Percentiles rank a stretch among this genome's conserved stretches.
These are phyloP conservation scores for Armadillidium nasatum DNA, from an alignment of 1,140 invertebrate genomes.

Conservation along the genomic window DNA sequence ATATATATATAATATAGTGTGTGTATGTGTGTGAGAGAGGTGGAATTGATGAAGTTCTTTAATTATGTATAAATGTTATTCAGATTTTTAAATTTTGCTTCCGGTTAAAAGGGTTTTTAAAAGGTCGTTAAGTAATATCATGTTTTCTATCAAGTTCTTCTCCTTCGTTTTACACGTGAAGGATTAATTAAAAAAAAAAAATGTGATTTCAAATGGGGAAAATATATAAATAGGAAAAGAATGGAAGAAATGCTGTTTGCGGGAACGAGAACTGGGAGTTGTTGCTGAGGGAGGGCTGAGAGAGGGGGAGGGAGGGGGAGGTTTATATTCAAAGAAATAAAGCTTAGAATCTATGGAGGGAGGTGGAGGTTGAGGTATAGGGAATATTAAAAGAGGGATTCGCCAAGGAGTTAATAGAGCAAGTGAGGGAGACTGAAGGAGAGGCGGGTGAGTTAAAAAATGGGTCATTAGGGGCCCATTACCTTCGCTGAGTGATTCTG, in stretches of 20 bases:
- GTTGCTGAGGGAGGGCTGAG: neutral
- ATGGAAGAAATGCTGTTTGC: neutral
- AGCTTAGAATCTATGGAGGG: neutral
- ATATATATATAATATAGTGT: neutral
- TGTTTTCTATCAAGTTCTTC: no score
- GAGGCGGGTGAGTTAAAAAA: neutral
- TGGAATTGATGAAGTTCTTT: neutral
- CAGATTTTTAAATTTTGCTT: no score
- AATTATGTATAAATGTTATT: no score
- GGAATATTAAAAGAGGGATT: neutral
- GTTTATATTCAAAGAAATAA: no score
- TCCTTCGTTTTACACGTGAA: neutral
- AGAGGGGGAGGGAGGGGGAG: neutral
- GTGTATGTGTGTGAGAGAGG: neutral
- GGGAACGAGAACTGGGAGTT: neutral
- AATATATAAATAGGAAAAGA: no score
- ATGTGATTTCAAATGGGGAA: no score
- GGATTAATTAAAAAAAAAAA: neutral
- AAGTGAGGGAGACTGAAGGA: neutral
- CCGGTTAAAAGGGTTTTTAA: no score
- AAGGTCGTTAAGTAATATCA: no score
- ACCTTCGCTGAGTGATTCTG: neutral
- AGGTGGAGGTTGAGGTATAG: neutral
- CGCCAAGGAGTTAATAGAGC: neutral
- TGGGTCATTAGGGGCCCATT: constrained; percentile 4